These are phyloP conservation scores for Nipponacmea schrenckii DNA, from an alignment of 2,888 invertebrate genomes.

Conservation along the genomic window DNA sequence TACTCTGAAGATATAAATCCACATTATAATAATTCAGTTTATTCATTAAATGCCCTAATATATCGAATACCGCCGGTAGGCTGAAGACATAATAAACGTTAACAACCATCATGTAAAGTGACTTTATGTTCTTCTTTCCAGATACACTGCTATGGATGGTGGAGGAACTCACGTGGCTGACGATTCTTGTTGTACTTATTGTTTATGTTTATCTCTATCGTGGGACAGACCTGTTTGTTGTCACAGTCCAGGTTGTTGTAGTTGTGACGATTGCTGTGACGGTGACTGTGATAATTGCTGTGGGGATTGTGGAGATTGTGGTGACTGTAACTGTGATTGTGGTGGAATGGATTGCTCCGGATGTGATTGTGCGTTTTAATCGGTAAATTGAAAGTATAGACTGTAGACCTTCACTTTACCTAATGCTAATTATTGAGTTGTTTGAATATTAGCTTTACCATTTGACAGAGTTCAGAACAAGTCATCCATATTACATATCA, in stretches of 20 bases:
- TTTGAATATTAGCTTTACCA: too few relatives aligned
- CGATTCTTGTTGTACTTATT: neutral
- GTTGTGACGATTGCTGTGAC: neutral
- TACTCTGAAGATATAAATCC: too few relatives aligned
- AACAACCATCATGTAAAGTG: too few relatives aligned
- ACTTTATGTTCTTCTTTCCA: neutral
- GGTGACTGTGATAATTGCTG: neutral
- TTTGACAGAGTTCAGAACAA: too few relatives aligned
- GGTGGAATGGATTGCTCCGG: neutral
- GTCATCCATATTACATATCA: too few relatives aligned
- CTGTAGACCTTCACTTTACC: too few relatives aligned
- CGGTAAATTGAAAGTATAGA: too few relatives aligned
- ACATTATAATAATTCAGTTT: too few relatives aligned
- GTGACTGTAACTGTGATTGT: neutral
- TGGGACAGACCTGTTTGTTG: neutral
- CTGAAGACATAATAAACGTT: too few relatives aligned
- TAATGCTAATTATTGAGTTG: too few relatives aligned
- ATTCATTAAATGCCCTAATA: neutral
- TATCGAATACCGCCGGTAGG: neutral
- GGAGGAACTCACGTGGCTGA: neutral
- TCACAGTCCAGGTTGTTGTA: neutral
- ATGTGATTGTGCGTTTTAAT: neutral
- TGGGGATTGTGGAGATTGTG: neutral
- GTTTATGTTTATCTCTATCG: neutral
- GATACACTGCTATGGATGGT: neutral